Evolutionary conservation across 2,113 vertebrate species (phyloP).

Genomic region (Cnemophilus loriae): DNA sequence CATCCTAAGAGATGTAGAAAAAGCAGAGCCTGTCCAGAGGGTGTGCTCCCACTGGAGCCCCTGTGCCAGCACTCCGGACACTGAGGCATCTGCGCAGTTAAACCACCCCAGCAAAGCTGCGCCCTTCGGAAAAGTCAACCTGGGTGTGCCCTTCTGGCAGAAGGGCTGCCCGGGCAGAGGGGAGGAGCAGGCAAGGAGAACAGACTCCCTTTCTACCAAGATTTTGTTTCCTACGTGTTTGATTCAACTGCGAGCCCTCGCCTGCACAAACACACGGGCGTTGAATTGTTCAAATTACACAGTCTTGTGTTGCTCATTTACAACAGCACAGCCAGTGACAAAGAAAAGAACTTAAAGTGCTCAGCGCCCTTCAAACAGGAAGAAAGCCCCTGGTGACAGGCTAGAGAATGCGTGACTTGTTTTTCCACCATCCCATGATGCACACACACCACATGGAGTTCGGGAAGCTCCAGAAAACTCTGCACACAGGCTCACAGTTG

Average conservation of each 20-base stretch:
- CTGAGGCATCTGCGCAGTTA: background rate
- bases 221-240: background rate
- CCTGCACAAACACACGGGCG: background rate
- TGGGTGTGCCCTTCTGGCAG: slow-evolving; percentile 7
- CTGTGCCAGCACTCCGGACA: background rate
- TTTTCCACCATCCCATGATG: background rate
- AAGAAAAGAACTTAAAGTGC: background rate
- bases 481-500: background rate
- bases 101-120: background rate
- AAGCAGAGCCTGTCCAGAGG: background rate
- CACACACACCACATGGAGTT: background rate
- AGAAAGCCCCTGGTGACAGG: background rate
- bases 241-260: rapidly evolving
- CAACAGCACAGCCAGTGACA: background rate
- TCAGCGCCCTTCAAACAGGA: background rate
- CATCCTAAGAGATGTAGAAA: background rate
- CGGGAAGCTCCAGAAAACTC: background rate
- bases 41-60: background rate
- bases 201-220: background rate
- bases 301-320: background rate
- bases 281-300: background rate
- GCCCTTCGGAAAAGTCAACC: background rate
- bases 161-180: background rate
- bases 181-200: background rate
- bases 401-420: background rate